Percentiles rank a stretch among this genome's conserved stretches.
Conservation (phyloP, 2,797 vertebrate genomes). For the Coilia nasus region DNA sequence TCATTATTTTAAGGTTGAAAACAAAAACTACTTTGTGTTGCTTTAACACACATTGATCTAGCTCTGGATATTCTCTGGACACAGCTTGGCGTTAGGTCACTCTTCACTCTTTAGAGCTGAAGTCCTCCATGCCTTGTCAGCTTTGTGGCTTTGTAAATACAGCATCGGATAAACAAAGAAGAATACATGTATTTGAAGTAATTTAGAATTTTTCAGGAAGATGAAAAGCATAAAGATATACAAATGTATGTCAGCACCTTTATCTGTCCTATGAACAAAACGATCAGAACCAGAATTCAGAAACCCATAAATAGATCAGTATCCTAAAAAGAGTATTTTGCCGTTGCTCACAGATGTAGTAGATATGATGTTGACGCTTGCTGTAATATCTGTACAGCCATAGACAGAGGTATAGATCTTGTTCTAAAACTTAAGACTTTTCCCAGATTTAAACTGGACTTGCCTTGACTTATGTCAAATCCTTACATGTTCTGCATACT, state of each 20-base stretch:
- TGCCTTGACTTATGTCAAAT: neutral
- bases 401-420: neutral
- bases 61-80: too few species aligned
- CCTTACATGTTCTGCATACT: neutral
- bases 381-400: neutral
- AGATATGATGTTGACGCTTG: neutral
- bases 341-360: neutral
- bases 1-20: too few species aligned
- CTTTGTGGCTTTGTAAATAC: conserved; percentile 1
- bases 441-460: too few species aligned
- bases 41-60: too few species aligned
- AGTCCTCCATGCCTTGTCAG: neutral
- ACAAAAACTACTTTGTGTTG: too few species aligned
- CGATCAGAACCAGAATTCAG: neutral
- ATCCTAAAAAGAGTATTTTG: conserved; percentile 3
- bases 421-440: neutral
- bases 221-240: neutral
- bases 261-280: neutral
- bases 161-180: conserved; percentile 3
- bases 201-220: neutral
- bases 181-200: neutral
- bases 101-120: neutral
- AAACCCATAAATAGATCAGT: neutral
- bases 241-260: neutral
- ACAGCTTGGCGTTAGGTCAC: too few species aligned